Evolutionary conservation across 2,797 vertebrate genomes (phyloP).

Genomic region (Enteromius fasciolatus): DNA sequence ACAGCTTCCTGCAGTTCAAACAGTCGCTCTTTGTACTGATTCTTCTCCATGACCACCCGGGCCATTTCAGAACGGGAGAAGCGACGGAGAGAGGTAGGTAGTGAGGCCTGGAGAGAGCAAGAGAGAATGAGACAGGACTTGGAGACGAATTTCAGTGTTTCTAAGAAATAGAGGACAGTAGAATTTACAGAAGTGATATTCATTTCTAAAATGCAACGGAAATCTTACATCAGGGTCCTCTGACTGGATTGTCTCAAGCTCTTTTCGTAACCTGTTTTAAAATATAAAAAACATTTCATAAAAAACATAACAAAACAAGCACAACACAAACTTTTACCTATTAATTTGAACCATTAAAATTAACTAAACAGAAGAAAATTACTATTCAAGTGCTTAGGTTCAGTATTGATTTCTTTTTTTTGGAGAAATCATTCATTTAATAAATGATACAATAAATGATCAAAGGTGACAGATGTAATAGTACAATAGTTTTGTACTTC

Average conservation of each 20-base stretch:
- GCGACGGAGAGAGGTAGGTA: conserved; percentile 70
- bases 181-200: background rate
- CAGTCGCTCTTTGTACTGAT: conserved; percentile 87
- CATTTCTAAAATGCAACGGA: background rate
- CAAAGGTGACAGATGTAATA: background rate
- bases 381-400: background rate
- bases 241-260: conserved; percentile 71
- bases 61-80: conserved; percentile 89
- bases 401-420: too few species aligned
- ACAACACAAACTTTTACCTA: background rate
- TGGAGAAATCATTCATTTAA: too few species aligned
- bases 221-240: conserved; percentile 75
- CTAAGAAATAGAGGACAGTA: background rate
- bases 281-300: background rate
- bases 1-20: conserved; percentile 85
- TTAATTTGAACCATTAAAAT: background rate
- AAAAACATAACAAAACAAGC: background rate
- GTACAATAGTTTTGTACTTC: background rate
- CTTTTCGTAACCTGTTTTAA: conserved; percentile 71
- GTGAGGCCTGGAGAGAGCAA: conserved; percentile 64
- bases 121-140: background rate
- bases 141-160: background rate
- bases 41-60: conserved; percentile 87
- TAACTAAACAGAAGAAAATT: background rate
- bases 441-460: background rate